These are phyloP conservation scores for Amphilophus citrinellus DNA, from an alignment of 2,113 vertebrate species.

Conservation along the genomic window DNA sequence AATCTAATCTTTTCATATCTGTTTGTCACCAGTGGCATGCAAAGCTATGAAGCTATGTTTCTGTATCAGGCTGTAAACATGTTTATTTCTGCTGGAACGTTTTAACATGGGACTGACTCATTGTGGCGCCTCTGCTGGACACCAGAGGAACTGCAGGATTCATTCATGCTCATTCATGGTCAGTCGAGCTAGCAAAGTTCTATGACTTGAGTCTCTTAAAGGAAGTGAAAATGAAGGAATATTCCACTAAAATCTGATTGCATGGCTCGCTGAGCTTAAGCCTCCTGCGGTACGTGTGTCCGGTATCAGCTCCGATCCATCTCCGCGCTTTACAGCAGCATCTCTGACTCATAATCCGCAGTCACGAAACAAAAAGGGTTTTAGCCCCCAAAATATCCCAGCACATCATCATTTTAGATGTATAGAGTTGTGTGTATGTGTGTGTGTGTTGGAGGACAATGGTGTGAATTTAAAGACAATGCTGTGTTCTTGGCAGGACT, in stretches of 20 bases:
- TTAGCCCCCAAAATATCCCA: constrained; percentile 68
- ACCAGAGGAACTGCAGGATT: neutral
- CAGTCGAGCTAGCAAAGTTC: neutral
- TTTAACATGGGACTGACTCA: neutral
- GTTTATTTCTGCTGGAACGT: neutral
- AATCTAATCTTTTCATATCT: neutral
- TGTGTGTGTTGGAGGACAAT: constrained; percentile 69
- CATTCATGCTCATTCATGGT: neutral
- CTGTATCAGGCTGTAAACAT: neutral
- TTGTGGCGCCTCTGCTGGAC: neutral
- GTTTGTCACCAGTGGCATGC: neutral
- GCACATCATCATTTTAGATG: constrained; percentile 71
- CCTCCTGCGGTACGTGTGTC: neutral
- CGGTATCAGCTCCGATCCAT: constrained; percentile 1
- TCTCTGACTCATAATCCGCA: constrained; percentile 43
- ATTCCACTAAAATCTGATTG: neutral
- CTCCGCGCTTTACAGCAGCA: neutral
- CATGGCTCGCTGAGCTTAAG: neutral
- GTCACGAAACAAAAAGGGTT: constrained; percentile 57
- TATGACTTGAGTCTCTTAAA: neutral
- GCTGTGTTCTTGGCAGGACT: constrained; percentile 69
- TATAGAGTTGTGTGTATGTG: constrained; percentile 56
- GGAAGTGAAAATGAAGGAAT: neutral
- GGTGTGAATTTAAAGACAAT: constrained; percentile 82
- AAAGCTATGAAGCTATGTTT: neutral